phyloP scores from a whole-genome alignment of 2,113 vertebrate genomes.

The Vidua chalybeata region DNA sequence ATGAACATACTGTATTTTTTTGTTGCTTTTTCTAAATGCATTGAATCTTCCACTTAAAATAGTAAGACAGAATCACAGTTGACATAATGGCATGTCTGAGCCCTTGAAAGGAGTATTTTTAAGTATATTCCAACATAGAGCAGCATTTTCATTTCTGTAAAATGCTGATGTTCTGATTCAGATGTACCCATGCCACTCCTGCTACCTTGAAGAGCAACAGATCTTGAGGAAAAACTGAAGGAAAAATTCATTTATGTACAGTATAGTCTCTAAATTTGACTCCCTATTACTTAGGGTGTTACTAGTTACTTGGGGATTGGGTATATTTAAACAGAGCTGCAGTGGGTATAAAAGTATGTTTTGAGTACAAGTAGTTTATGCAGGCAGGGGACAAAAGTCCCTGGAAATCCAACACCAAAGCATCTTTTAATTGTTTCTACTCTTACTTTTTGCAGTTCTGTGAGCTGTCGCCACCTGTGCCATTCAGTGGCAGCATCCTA shows the following conservation, averaged over 20 bases:
- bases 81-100: not conserved
- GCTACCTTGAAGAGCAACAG: not conserved
- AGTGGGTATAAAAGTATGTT: not conserved
- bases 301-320: not conserved
- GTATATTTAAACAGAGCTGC: not conserved
- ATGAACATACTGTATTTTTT: not conserved
- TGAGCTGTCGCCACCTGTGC: not conserved
- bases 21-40: not conserved
- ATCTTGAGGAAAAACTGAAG: not conserved
- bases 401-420: not conserved
- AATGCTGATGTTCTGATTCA: not conserved
- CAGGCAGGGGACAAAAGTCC: not conserved
- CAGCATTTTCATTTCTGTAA: not conserved
- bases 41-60: not conserved
- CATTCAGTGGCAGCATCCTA: not conserved
- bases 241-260: not conserved
- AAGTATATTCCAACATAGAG: not conserved
- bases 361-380: not conserved
- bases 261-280: not conserved
- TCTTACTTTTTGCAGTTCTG: not conserved
- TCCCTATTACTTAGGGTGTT: not conserved
- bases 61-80: not conserved
- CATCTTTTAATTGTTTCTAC: not conserved
- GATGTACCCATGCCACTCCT: not conserved
- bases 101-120: not conserved